Base-by-base conservation (phyloP, 1,140 invertebrate species). In the Maconellicoccus hirsutus region DNA sequence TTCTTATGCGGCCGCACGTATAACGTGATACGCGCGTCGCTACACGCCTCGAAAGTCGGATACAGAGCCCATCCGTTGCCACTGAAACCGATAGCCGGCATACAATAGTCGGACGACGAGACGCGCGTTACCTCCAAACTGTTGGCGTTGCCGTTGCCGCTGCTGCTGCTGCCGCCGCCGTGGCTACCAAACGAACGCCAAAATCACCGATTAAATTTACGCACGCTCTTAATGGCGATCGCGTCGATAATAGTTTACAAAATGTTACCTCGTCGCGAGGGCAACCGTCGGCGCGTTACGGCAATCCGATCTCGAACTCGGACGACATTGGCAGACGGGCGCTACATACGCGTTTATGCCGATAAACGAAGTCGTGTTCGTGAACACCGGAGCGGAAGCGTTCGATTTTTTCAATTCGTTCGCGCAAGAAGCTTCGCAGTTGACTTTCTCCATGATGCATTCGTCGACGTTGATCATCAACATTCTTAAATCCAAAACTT, bases 31-130 rank as follows among this genome's bases (percentile, higher is more conserved):
- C 82, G 86, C 69, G 85, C 89, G 71, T 91, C 87, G 70, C 89
- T 87, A 77, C 90, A 91, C 0, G 87, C 81, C 25, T 88, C 83
- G 14, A 94, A 85, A 0, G 93, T 83, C 0, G 89, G 86, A 81
- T 94, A 96, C 81, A 96, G 86, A 0, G 94, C 93, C 85, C 88
- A 95, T 1, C 92, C 91, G 75, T 89, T 85, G 25, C 92, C 92
- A 66, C 85, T 83, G 80, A 98, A 98, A 52, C 89, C 89, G 73
- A 96, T 88, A 33, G 29, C 29, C 12, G 29, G 29, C 3, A 33
- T 12, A 12, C 29, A 33, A 12, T 3, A 6, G 12, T 33, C 29
- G 4, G 29, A 3, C 4, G 29, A 12, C 12, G 12, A 33, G 3
- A 6, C 12, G 3, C 29, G 29, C 29, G n/a, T n/a, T n/a, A 33